phyloP scores from a whole-genome alignment of 2,888 invertebrate species.

The Seira sanloemensis region DNA sequence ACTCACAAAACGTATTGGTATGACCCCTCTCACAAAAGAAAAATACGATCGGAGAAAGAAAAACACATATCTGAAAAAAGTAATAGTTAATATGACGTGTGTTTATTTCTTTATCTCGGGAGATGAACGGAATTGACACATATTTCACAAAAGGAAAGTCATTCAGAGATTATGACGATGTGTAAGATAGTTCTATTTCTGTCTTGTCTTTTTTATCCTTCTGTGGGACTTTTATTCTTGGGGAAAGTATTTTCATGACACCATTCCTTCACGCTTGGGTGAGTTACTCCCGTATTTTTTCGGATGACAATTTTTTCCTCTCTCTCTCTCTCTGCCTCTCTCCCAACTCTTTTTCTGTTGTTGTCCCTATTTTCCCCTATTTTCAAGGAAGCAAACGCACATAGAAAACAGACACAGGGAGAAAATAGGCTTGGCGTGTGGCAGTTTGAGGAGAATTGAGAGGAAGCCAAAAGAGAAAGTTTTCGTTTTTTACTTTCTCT shows the following conservation, averaged over 20 bases:
- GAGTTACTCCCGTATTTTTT: not conserved
- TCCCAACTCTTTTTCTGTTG: too few species aligned
- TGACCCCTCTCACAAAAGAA: too few species aligned
- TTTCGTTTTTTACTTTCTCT: not conserved
- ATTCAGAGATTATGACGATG: too few species aligned
- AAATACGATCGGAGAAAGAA: too few species aligned
- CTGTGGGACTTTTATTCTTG: not conserved
- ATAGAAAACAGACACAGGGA: not conserved
- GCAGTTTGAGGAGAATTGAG: conserved; percentile 23
- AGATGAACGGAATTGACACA: too few species aligned
- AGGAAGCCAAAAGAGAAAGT: conserved; percentile 38
- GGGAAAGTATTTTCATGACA: conserved; percentile 15
- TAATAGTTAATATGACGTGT: too few species aligned
- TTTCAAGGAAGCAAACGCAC: conserved; percentile 37
- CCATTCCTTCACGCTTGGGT: conserved; percentile 8
- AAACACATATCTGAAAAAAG: too few species aligned
- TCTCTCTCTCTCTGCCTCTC: too few species aligned
- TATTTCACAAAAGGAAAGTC: too few species aligned
- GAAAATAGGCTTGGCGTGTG: not conserved
- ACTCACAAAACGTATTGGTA: too few species aligned
- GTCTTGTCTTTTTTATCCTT: conserved; percentile 15
- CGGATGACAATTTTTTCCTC: not conserved
- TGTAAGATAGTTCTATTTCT: too few species aligned
- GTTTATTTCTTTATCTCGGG: too few species aligned
- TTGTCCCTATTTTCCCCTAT: conserved; percentile 38